Conservation (phyloP, 1,140 invertebrate genomes). For the Drosophila orosa region DNA sequence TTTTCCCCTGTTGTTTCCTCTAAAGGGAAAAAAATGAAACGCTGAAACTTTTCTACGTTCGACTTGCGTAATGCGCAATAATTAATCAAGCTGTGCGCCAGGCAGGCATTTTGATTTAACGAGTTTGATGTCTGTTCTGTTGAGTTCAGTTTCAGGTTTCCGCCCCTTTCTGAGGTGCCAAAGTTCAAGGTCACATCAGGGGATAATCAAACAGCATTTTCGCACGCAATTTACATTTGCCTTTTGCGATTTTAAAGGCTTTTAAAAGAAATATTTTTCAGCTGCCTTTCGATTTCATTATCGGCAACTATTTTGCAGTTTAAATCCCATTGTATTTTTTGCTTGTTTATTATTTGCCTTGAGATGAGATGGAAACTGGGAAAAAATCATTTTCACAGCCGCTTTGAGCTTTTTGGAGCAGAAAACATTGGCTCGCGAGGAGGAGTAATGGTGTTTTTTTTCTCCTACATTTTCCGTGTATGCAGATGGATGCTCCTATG, state of each 20-base stretch:
- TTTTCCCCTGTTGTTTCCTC: slow-evolving; percentile 29
- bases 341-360: slow-evolving; percentile 9
- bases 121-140: slow-evolving; percentile 43
- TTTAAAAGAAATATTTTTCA: background rate
- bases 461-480: slow-evolving; percentile 65
- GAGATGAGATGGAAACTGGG: slow-evolving; percentile 29
- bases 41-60: slow-evolving; percentile 37
- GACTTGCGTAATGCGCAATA: slow-evolving; percentile 67
- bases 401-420: slow-evolving; percentile 81
- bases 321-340: slow-evolving; percentile 6
- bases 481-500: slow-evolving; percentile 64
- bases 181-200: slow-evolving; percentile 66
- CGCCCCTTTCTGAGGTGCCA: slow-evolving; percentile 4
- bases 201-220: slow-evolving; percentile 56
- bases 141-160: slow-evolving; percentile 1
- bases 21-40: slow-evolving; percentile 1
- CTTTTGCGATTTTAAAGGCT: slow-evolving; percentile 12
- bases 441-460: slow-evolving; percentile 15
- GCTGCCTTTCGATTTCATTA: slow-evolving; percentile 65
- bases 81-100: slow-evolving; percentile 56
- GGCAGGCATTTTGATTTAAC: slow-evolving; percentile 54
- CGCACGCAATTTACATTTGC: slow-evolving; percentile 58
- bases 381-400: slow-evolving; percentile 71
- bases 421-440: slow-evolving; percentile 60
- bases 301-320: slow-evolving; percentile 31